A percentile compares a stretch with the other conserved stretches of the same genome.
These are phyloP conservation scores for Harmothoe impar DNA, from an alignment of 2,888 invertebrate species.

Conservation along the genomic window DNA sequence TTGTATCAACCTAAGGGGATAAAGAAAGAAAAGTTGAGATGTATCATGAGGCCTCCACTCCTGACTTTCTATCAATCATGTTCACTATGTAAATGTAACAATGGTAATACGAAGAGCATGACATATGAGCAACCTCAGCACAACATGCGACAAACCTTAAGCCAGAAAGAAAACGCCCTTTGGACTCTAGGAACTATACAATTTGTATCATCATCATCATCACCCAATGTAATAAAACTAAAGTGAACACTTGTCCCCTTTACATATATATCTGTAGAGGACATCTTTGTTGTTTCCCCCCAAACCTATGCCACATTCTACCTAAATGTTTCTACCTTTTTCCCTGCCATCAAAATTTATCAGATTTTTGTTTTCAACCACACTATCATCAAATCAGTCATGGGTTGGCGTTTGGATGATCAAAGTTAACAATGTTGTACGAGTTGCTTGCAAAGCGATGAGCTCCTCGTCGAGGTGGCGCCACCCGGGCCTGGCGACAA, in stretches of 20 bases:
- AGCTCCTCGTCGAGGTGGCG: background rate
- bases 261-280: no score
- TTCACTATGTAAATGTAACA: no score
- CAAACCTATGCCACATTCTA: no score
- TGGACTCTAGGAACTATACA: no score
- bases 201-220: background rate
- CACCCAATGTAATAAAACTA: background rate
- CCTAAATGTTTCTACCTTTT: background rate
- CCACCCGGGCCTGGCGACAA: background rate
- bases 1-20: slow-evolving; percentile 41
- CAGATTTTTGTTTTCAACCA: background rate
- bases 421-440: slow-evolving; percentile 6
- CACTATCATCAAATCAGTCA: background rate
- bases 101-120: no score
- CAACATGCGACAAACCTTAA: no score
- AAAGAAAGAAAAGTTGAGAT: background rate
- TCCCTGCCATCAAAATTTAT: background rate
- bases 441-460: slow-evolving; percentile 11
- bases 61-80: no score
- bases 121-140: no score
- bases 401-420: slow-evolving; percentile 24
- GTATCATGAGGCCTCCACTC: no score
- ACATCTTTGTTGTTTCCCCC: no score
- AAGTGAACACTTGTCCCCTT: no score
- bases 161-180: no score